These are phyloP conservation scores for Aptenodytes patagonicus DNA, from an alignment of 2,113 vertebrate species.

Conservation along the genomic window DNA sequence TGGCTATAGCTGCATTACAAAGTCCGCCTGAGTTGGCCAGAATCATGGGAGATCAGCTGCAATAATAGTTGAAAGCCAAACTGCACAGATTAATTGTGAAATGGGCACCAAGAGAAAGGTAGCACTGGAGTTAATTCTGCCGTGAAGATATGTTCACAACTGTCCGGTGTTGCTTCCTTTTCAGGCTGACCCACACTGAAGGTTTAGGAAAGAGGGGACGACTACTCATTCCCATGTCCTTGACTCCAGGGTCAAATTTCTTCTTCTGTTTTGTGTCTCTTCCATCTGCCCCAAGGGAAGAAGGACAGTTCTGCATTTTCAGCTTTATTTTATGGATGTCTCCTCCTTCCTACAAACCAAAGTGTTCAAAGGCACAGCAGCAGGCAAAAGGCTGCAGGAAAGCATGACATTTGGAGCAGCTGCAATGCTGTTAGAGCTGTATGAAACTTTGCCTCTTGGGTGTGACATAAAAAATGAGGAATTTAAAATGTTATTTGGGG, in stretches of 20 bases:
- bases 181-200: neutral
- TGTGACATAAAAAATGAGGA: neutral
- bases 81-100: neutral
- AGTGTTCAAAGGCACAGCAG: neutral
- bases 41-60: neutral
- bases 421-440: neutral
- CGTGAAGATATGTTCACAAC: accelerated
- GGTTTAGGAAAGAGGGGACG: neutral
- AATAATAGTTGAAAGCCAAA: neutral
- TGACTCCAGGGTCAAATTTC: neutral
- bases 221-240: neutral
- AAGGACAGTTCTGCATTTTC: neutral
- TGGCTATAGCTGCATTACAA: neutral
- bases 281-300: neutral
- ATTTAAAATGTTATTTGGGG: neutral
- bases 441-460: neutral
- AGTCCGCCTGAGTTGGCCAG: neutral
- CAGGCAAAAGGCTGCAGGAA: neutral
- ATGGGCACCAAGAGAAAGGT: neutral
- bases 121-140: neutral
- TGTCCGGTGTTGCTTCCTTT: neutral
- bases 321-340: neutral
- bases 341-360: neutral
- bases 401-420: neutral
- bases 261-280: neutral